These are phyloP conservation scores for Limnothrissa miodon DNA, from an alignment of 2,113 vertebrate species.

Conservation along the genomic window DNA sequence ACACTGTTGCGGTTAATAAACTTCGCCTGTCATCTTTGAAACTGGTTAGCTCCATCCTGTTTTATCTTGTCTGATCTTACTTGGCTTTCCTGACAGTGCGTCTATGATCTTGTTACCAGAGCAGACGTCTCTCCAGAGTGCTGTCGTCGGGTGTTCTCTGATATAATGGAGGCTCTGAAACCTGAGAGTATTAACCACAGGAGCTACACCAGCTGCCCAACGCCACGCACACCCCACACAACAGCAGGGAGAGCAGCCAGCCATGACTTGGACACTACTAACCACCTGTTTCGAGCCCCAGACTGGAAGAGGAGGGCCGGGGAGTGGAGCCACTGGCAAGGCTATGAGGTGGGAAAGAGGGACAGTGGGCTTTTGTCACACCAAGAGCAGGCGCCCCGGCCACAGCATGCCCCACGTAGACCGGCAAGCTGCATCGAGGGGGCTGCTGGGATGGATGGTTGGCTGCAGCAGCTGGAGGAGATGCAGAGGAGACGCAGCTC, in stretches of 20 bases:
- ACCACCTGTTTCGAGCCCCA: slow-evolving; percentile 46
- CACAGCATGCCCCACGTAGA: slow-evolving; percentile 30
- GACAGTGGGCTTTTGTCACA: slow-evolving; percentile 40
- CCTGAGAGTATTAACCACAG: slow-evolving; percentile 37
- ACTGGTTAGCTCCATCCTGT: no score
- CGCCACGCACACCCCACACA: slow-evolving; percentile 51
- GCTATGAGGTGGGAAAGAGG: slow-evolving; percentile 33
- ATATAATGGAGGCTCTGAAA: slow-evolving; percentile 54
- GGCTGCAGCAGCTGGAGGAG: slow-evolving; percentile 58
- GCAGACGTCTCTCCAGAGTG: slow-evolving; percentile 33
- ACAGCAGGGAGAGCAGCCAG: slow-evolving; percentile 33
- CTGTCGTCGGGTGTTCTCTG: slow-evolving; percentile 42
- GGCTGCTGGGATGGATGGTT: slow-evolving; percentile 54
- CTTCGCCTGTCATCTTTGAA: no score
- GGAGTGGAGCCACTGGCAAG: slow-evolving; percentile 60
- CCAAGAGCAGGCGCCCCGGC: neutral
- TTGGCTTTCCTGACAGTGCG: neutral
- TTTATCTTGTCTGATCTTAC: slow-evolving; percentile 1
- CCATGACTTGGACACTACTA: slow-evolving; percentile 52
- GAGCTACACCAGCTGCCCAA: slow-evolving; percentile 23
- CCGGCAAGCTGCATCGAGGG: slow-evolving; percentile 61
- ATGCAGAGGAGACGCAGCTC: slow-evolving; percentile 43
- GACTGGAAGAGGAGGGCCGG: slow-evolving; percentile 63
- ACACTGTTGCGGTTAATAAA: neutral
- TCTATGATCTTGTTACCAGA: neutral